phyloP scores from a whole-genome alignment of 2,113 vertebrate genomes.

The Brachirus orientalis region DNA sequence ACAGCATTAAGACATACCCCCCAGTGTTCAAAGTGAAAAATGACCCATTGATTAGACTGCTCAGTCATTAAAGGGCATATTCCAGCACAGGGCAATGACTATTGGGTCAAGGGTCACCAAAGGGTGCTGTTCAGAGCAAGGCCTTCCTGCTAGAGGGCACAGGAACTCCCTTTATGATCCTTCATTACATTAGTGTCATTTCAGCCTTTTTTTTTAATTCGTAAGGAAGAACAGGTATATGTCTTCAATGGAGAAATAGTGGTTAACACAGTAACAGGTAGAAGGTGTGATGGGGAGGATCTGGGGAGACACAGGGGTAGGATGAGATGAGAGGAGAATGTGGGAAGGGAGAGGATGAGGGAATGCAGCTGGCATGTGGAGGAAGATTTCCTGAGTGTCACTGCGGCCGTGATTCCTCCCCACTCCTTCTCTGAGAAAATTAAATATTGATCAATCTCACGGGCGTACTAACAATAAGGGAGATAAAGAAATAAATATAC shows the following conservation, averaged over 20 bases:
- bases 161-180: conserved; percentile 74
- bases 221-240: conserved; percentile 9
- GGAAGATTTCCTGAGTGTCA: conserved; percentile 70
- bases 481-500: conserved; percentile 85
- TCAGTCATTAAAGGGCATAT: conserved; percentile 77
- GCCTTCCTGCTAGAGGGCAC: conserved; percentile 57
- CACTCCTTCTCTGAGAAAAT: conserved; percentile 88
- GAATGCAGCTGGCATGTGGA: conserved; percentile 40
- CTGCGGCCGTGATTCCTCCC: conserved; percentile 61
- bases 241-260: conserved; percentile 35
- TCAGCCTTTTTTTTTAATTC: conserved; percentile 1
- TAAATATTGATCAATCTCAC: conserved; percentile 93
- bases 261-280: conserved; percentile 44
- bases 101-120: conserved; percentile 80
- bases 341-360: conserved; percentile 38
- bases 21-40: conserved; percentile 70
- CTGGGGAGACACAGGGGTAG: conserved; percentile 36
- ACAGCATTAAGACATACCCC: conserved; percentile 18
- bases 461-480: conserved; percentile 86
- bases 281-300: conserved; percentile 25
- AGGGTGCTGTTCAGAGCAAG: conserved; percentile 76
- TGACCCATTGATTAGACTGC: conserved; percentile 77
- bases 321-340: too few species aligned
- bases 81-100: conserved; percentile 74
- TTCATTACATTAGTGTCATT: conserved; percentile 76